A percentile compares a stretch with the other conserved stretches of the same genome.
These are phyloP conservation scores for Euspilapteryx auroguttella DNA, from an alignment of 2,888 invertebrate genomes.

Conservation along the genomic window DNA sequence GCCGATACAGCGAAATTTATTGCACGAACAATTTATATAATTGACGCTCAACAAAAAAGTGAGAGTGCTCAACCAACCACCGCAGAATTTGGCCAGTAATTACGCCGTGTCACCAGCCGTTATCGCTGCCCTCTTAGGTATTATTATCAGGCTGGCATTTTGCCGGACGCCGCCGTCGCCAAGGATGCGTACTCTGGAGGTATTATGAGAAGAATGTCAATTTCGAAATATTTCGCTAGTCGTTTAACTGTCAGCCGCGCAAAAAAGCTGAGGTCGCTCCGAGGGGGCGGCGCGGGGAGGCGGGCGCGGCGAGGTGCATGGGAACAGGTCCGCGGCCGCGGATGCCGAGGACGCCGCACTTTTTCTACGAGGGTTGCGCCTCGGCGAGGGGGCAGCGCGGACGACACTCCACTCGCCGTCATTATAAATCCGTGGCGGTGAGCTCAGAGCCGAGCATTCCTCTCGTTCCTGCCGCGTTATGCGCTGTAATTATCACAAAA, in stretches of 20 bases:
- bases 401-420: slow-evolving; percentile 39
- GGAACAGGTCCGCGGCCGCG: slow-evolving; percentile 38
- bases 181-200: slow-evolving; percentile 46
- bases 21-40: slow-evolving; percentile 59
- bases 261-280: slow-evolving; percentile 28
- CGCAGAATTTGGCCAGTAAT: slow-evolving; percentile 40
- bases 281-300: slow-evolving; percentile 13
- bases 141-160: slow-evolving; percentile 36
- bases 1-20: slow-evolving; percentile 58
- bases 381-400: slow-evolving; percentile 34
- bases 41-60: slow-evolving; percentile 56
- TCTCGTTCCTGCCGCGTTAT: slow-evolving; percentile 46
- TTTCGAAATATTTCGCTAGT: slow-evolving; percentile 54
- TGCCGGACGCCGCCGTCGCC: slow-evolving; percentile 25
- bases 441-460: slow-evolving; percentile 51
- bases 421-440: slow-evolving; percentile 54
- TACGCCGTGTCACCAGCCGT: slow-evolving; percentile 29
- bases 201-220: slow-evolving; percentile 55
- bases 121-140: slow-evolving; percentile 27
- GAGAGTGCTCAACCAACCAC: slow-evolving; percentile 44
- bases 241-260: slow-evolving; percentile 28
- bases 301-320: slow-evolving; percentile 18
- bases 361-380: slow-evolving; percentile 28
- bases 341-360: slow-evolving; percentile 32
- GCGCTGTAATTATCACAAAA: slow-evolving; percentile 57